Evolutionary conservation across 2,113 vertebrate genomes (phyloP).

Genomic region (Aldabrachelys gigantea): DNA sequence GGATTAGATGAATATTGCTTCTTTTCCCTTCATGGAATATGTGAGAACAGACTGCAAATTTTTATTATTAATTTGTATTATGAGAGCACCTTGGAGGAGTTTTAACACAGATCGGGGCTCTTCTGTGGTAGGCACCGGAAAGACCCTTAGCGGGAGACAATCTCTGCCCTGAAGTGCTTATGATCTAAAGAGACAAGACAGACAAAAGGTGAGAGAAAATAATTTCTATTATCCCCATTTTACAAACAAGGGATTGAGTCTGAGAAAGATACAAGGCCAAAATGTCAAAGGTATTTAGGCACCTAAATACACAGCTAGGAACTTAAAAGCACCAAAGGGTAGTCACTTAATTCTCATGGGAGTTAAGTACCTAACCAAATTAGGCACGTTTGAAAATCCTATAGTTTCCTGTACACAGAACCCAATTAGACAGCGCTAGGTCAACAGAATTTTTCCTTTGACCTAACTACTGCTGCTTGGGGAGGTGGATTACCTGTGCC

Average conservation of each 20-base stretch:
- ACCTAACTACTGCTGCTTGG: too few species aligned
- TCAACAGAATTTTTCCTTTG: too few species aligned
- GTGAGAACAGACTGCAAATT: slow-evolving; percentile 40
- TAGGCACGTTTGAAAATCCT: not conserved
- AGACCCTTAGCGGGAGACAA: not conserved
- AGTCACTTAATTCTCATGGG: not conserved
- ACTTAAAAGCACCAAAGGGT: not conserved
- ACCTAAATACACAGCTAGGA: not conserved
- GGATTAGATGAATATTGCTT: not conserved
- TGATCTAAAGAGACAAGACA: not conserved
- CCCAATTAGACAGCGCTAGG: too few species aligned
- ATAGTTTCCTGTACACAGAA: not conserved
- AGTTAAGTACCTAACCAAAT: not conserved
- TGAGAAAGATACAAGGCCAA: not conserved
- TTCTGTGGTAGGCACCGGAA: not conserved
- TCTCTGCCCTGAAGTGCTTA: not conserved
- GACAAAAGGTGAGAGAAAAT: not conserved
- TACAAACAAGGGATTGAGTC: not conserved
- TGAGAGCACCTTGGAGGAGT: slow-evolving; percentile 2
- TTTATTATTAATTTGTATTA: not conserved
- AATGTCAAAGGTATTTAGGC: not conserved
- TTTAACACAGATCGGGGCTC: not conserved
- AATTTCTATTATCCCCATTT: not conserved
- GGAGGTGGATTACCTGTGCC: too few species aligned
- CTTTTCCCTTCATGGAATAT: slow-evolving; percentile 17